Percentiles rank a stretch among this genome's conserved stretches.
Conservation (phyloP, 2,888 invertebrate genomes). For the Pachliopta kotzebuea region DNA sequence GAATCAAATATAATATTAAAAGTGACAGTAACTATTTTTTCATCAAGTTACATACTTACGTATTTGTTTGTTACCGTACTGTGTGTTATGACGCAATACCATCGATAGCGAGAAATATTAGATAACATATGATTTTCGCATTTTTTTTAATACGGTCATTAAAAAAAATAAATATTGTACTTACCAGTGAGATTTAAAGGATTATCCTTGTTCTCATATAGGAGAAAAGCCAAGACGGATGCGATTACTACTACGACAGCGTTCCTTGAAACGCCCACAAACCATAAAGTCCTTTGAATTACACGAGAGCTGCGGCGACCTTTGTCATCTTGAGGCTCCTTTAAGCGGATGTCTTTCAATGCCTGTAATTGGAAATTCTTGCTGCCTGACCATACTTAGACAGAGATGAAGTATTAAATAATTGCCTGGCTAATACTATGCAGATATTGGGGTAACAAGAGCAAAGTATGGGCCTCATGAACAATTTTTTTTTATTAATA, state of each 20-base stretch:
- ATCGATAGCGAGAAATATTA: no score
- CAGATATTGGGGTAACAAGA: background rate
- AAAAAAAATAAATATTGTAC: slow-evolving; percentile 22
- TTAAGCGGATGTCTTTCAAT: slow-evolving; percentile 77
- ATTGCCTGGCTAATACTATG: slow-evolving; percentile 1
- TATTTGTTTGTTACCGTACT: no score
- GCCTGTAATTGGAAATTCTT: slow-evolving; percentile 64
- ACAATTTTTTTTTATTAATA: no score
- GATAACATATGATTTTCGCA: no score
- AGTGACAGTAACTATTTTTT: no score
- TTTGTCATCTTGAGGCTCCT: slow-evolving; percentile 54
- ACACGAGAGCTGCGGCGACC: slow-evolving; percentile 47
- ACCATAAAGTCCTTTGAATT: slow-evolving; percentile 79
- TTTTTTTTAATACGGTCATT: no score
- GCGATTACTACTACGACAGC: slow-evolving; percentile 84
- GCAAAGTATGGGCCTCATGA: background rate
- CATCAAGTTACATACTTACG: no score
- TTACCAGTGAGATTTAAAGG: slow-evolving; percentile 83
- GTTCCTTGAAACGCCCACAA: slow-evolving; percentile 84
- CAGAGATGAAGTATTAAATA: slow-evolving; percentile 1
- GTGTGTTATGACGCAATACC: no score
- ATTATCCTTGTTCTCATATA: slow-evolving; percentile 64
- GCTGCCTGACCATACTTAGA: slow-evolving; percentile 3
- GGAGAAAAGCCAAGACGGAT: slow-evolving; percentile 76
- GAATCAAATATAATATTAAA: no score